Evolutionary conservation across 2,888 invertebrate genomes (phyloP).

Genomic region (Fragum whitleyi): DNA sequence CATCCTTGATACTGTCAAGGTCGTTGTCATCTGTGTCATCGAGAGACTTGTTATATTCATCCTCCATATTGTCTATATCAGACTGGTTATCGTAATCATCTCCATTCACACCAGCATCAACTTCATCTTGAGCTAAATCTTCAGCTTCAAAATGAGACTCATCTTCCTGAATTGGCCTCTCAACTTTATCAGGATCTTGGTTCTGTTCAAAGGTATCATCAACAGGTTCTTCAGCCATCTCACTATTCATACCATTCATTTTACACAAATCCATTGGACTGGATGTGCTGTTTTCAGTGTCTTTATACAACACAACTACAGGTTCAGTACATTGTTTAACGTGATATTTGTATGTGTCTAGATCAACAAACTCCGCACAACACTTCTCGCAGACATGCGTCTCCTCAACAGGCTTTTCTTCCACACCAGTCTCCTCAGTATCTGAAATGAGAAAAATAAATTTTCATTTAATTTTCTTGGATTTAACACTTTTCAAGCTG

Average conservation of each 20-base stretch:
- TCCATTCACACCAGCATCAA: constrained; percentile 55
- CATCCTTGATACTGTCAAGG: constrained; percentile 56
- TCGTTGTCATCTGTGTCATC: constrained; percentile 57
- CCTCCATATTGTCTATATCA: constrained; percentile 59
- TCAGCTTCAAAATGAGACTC: constrained; percentile 33
- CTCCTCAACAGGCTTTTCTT: constrained; percentile 65
- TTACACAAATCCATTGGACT: constrained; percentile 53
- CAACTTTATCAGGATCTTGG: constrained; percentile 44
- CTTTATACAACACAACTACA: constrained; percentile 67
- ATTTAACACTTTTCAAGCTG: too few species aligned
- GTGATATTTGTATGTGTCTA: constrained; percentile 81
- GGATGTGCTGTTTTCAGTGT: constrained; percentile 45
- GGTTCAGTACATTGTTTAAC: constrained; percentile 81
- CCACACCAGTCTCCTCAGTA: neutral
- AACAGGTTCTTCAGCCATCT: constrained; percentile 42
- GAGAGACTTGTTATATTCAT: constrained; percentile 59
- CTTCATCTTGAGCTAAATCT: constrained; percentile 58
- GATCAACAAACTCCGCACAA: constrained; percentile 81
- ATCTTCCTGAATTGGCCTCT: constrained; percentile 22
- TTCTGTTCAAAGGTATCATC: constrained; percentile 37
- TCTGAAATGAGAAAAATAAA: constrained; percentile 4
- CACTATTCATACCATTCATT: constrained; percentile 47
- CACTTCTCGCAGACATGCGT: constrained; percentile 84
- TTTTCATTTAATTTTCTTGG: too few species aligned
- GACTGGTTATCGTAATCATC: constrained; percentile 55